Evolutionary conservation across 1,140 invertebrate species (phyloP), one percentile per base, ranked within the genome.

Genomic region (Aleiodes sp.): DNA sequence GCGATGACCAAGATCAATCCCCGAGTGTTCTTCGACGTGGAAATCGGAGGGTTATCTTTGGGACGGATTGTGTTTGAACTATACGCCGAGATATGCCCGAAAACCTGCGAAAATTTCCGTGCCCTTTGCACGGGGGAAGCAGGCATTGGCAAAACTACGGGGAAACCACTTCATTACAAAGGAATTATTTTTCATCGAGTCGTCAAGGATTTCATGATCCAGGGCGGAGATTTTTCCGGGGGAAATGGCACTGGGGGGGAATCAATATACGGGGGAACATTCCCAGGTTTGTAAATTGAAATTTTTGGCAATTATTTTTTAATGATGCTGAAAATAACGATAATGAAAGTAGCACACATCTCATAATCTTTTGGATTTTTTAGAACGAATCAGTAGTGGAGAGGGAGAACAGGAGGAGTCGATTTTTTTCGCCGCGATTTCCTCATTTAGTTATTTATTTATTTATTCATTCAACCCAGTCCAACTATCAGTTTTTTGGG

Each of bases 151-250:
- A 79, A 84, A 74, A 82, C 80, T 12, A 85, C 84, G 79, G 95
- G 94, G 21, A 95, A 99, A n/a, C 96, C 97, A 0, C 89, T 98
- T 26, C 97, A 98, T 28, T 99, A 94, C 80, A 99, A 99, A 87
- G 95, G 96, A 72, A 94, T 94, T 29, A 93, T 93, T 81, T 99
- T 99, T 87, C 98, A 99, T 85, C 89, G 98, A 85, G 97, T 99
- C 39, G 99, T 99, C 61, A 99, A 99, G 87, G 97, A 94, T 86
- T 95, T 96, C 78, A 99, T 99, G 97, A 97, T 99, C 76, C 97
- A 99, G 91, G 98, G 98, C 65, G 98, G 98, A 16, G 98, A 99
- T 87, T 99, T 99, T 91, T 89, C 90, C 70, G 86, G 99, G 91
- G 95, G 95, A 72, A 98, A 99, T 90, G 98, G 98, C 39, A 99